phyloP scores from a whole-genome alignment of 2,888 invertebrate species.

The Chymomyza fuscimana region DNA sequence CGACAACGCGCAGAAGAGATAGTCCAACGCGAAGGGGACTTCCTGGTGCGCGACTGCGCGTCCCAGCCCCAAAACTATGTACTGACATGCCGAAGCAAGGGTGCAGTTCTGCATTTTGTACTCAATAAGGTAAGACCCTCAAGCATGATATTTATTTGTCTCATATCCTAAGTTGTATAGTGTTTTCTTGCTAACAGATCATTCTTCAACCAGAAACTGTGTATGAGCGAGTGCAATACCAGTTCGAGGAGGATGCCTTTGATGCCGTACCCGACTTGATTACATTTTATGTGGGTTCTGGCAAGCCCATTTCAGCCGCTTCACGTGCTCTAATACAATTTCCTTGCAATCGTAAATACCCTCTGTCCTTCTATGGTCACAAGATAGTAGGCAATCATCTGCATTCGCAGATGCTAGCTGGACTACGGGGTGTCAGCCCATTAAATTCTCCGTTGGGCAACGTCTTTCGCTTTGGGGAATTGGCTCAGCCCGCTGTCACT shows the following conservation, averaged over 20 bases:
- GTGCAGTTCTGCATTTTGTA: constrained; percentile 91
- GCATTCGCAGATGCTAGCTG: constrained; percentile 79
- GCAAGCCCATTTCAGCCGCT: constrained; percentile 91
- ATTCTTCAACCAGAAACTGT: constrained; percentile 93
- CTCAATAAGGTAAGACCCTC: constrained; percentile 88
- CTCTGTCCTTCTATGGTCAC: constrained; percentile 86
- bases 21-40: constrained; percentile 91
- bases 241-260: constrained; percentile 96
- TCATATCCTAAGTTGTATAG: neutral
- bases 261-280: constrained; percentile 96
- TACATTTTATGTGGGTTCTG: constrained; percentile 94
- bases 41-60: constrained; percentile 94
- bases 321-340: constrained; percentile 93
- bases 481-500: constrained; percentile 28
- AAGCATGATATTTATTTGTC: neutral
- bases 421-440: constrained; percentile 78
- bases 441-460: constrained; percentile 79
- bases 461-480: constrained; percentile 73
- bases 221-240: constrained; percentile 94
- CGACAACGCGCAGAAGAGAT: constrained; percentile 91
- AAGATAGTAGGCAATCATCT: constrained; percentile 82
- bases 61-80: constrained; percentile 97
- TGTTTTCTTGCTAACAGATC: constrained; percentile 81
- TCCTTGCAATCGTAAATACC: constrained; percentile 90
- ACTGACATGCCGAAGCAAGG: constrained; percentile 91